These are phyloP conservation scores for Latheticus oryzae DNA, from an alignment of 2,888 invertebrate genomes.

Conservation along the genomic window DNA sequence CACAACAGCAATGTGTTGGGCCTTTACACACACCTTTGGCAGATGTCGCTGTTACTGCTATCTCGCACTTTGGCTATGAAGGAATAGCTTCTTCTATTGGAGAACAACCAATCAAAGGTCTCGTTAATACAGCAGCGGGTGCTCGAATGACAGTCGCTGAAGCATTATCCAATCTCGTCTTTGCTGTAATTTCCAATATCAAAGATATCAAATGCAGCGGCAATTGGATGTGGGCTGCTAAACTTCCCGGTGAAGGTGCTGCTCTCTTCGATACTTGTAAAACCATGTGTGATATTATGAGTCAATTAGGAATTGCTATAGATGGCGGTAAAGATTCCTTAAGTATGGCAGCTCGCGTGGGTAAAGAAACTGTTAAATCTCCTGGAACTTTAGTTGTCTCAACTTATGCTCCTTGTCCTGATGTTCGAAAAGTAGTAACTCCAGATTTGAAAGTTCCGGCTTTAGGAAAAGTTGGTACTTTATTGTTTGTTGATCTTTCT, in stretches of 20 bases:
- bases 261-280: conserved; percentile 87
- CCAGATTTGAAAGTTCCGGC: conserved; percentile 86
- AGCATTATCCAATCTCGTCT: conserved; percentile 91
- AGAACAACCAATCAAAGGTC: conserved; percentile 95
- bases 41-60: conserved; percentile 90
- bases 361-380: conserved; percentile 76
- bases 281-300: conserved; percentile 90
- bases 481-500: conserved; percentile 85
- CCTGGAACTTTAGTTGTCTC: conserved; percentile 96
- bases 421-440: conserved; percentile 87
- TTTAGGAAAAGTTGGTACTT: conserved; percentile 70
- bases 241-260: conserved; percentile 92
- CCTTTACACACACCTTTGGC: conserved; percentile 96
- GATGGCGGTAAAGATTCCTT: conserved; percentile 98
- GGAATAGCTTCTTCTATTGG: conserved; percentile 97
- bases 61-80: conserved; percentile 83
- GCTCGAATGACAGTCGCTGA: conserved; percentile 96
- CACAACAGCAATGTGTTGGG: conserved; percentile 98
- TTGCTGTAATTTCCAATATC: conserved; percentile 73
- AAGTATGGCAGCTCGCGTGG: conserved; percentile 94
- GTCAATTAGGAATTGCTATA: conserved; percentile 84
- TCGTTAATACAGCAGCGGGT: conserved; percentile 85
- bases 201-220: conserved; percentile 97
- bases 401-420: conserved; percentile 94
- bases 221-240: conserved; percentile 99